A percentile compares a stretch with the other conserved stretches of the same genome.
These are phyloP conservation scores for Xanthia icteritia DNA, from an alignment of 2,888 invertebrate species.

Conservation along the genomic window DNA sequence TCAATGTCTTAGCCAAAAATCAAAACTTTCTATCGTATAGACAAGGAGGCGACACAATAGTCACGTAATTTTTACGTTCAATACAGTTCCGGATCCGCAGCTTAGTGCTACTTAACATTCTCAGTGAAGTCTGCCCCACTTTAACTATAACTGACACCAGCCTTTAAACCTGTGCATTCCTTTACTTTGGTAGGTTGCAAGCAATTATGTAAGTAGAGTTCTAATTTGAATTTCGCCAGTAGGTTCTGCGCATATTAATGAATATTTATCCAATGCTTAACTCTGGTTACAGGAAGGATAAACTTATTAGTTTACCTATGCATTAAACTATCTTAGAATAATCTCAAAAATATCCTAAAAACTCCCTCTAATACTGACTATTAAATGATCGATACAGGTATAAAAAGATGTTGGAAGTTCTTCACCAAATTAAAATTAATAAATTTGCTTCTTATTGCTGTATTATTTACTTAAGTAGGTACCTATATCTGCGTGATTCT, in stretches of 20 bases:
- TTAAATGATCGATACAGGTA: too few species aligned
- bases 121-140: conserved; percentile 77
- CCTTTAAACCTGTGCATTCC: conserved; percentile 54
- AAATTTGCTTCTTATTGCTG: neutral
- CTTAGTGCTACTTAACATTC: conserved; percentile 81
- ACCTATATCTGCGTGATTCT: neutral
- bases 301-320: neutral
- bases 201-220: conserved; percentile 23
- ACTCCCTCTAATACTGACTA: neutral
- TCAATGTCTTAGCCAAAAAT: conserved; percentile 8
- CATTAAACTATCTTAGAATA: neutral
- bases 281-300: neutral
- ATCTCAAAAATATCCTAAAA: neutral
- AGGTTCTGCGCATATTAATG: neutral
- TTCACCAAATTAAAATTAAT: neutral
- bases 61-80: conserved; percentile 76
- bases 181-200: conserved; percentile 41
- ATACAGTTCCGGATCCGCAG: conserved; percentile 72
- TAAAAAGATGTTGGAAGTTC: neutral
- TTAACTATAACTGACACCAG: conserved; percentile 69
- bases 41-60: conserved; percentile 62
- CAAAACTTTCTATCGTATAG: conserved; percentile 46
- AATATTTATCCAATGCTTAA: neutral
- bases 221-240: conserved; percentile 22
- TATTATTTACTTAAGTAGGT: neutral